Base-by-base conservation (phyloP, 2,888 invertebrate genomes). In the Pseudanteris insignis region DNA sequence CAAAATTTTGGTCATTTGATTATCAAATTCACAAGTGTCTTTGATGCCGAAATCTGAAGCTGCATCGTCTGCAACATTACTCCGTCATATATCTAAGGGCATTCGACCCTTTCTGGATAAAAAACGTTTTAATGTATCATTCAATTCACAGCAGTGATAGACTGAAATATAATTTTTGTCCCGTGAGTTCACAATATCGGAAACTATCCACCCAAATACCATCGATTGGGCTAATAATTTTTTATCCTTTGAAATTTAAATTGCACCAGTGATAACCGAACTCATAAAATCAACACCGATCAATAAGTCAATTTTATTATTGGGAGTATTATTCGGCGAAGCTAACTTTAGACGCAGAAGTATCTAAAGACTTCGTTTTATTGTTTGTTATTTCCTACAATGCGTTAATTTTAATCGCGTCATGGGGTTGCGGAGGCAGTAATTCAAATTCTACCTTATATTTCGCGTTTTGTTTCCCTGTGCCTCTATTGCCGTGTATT, bases 221-320 rank as follows among this genome's bases (percentile, higher is more conserved):
- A 8, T 11, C 2, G 30, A 30, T 30, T 11, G 30, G 3, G 30
- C 30, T 12, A 34, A 2, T 9, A 34, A 18, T 21, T 34, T 21
- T 21, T 21, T 21, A 18, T 34, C 21, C 6, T 34, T 15, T 18
- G 21, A 34, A 9, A 21, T 34, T 10, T 8, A 9, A 10, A n/a
- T 18, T 1, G 18, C 21, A 12, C 30, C 14, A 1, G 18, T 30
- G 4, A 41, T 15, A 4, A 41, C n/a, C 8, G 7, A 2, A 1
- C 28, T 8, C 8, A 41, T 8, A 30, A 26, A 41, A 11, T 41
- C 41, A 9, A 21, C 30, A 3, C 41, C 41, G 2, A 41, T 29
- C n/a, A 41, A 18, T 2, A 41, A 1, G 11, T 41, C 21, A 5
- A 41, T 41, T 18, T 40, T 40, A 1, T 5, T 2, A 8, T 25